Percentiles rank a stretch among this genome's conserved stretches.
Evolutionary conservation across 2,113 vertebrate species (phyloP).

Genomic region (Lipotes vexillifer): DNA sequence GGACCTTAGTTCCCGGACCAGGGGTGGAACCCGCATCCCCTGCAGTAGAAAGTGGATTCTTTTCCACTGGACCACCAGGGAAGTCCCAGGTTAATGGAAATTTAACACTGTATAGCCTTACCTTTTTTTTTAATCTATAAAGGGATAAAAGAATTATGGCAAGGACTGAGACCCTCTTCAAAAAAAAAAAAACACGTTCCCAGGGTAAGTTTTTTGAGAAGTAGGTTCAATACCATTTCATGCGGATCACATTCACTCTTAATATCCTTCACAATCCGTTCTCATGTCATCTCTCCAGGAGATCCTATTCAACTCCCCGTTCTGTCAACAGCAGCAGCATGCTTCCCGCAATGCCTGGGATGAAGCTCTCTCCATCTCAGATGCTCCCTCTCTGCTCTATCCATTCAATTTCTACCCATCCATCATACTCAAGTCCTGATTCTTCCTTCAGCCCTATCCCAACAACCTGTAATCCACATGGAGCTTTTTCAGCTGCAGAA

Average conservation of each 20-base stretch:
- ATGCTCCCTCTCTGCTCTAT: not conserved
- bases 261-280: not conserved
- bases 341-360: not conserved
- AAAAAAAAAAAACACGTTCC: not conserved
- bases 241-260: not conserved
- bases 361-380: no score
- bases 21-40: no score
- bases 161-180: not conserved
- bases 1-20: no score
- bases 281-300: not conserved
- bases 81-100: not conserved
- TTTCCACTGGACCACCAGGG: no score
- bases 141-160: not conserved
- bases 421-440: not conserved
- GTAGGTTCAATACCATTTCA: no score
- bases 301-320: not conserved
- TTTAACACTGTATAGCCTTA: not conserved
- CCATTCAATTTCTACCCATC: not conserved
- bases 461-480: no score
- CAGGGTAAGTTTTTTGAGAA: not conserved
- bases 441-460: not conserved
- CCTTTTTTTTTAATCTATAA: not conserved
- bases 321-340: rapidly evolving
- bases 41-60: no score
- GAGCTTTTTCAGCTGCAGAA: not conserved